These are phyloP conservation scores for Aplysina aerophoba DNA, from an alignment of 37 sponge, comb jelly and placozoan genomes.

Conservation along the genomic window DNA sequence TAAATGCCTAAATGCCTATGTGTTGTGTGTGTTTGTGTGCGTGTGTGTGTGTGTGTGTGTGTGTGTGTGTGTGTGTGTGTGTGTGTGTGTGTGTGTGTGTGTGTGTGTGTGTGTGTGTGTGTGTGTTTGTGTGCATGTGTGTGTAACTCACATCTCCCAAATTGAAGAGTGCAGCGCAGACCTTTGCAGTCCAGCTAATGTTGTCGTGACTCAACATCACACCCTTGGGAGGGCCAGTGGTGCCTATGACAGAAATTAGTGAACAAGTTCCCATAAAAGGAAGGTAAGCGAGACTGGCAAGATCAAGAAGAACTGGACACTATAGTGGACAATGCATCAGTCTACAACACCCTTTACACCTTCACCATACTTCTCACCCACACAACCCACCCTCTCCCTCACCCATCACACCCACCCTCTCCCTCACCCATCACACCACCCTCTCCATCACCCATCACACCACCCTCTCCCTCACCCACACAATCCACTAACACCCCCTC, in stretches of 20 bases:
- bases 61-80: too few relatives aligned
- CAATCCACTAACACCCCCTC: too few relatives aligned
- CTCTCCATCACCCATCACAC: neutral
- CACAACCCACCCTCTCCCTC: neutral
- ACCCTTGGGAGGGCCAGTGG: constrained; percentile 60
- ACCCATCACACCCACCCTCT: constrained; percentile 21
- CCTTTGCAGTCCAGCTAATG: constrained; percentile 85
- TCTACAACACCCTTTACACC: too few relatives aligned
- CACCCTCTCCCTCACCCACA: constrained; percentile 11
- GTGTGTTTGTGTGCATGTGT: neutral
- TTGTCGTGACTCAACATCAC: constrained; percentile 97
- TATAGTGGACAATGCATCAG: too few relatives aligned
- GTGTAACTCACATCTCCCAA: constrained; percentile 52
- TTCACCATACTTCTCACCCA: neutral
- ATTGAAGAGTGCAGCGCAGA: constrained; percentile 53
- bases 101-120: too few relatives aligned
- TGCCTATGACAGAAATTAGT: neutral
- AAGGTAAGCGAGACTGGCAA: neutral
- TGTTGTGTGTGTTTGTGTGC: neutral
- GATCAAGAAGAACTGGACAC: too few relatives aligned
- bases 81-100: too few relatives aligned
- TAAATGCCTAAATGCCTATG: too few relatives aligned
- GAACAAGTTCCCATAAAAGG: neutral
- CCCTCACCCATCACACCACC: constrained; percentile 14
- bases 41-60: neutral